Percentiles rank a stretch among this genome's conserved stretches.
phyloP scores from a whole-genome alignment of 2,888 invertebrate genomes.

The Tachina grossa region DNA sequence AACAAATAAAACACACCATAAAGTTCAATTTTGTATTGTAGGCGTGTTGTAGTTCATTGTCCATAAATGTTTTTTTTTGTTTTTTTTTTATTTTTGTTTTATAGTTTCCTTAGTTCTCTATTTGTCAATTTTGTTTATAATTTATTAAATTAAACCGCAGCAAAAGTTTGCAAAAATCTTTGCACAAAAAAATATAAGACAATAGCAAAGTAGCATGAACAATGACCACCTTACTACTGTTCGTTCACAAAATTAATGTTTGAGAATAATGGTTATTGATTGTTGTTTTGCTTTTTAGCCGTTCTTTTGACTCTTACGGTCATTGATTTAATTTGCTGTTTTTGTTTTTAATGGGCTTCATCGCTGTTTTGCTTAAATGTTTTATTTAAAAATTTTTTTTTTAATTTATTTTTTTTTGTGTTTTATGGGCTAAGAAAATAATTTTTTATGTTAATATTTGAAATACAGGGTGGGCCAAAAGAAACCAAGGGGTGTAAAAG shows the following conservation, averaged over 20 bases:
- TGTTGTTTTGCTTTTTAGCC: background rate
- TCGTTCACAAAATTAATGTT: slow-evolving; percentile 21
- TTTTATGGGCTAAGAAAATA: background rate
- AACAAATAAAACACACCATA: slow-evolving; percentile 2
- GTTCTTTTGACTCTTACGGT: slow-evolving; percentile 33
- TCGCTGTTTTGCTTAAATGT: background rate
- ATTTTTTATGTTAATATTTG: slow-evolving; percentile 2
- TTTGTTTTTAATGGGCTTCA: slow-evolving; percentile 3
- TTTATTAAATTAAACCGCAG: slow-evolving; percentile 43
- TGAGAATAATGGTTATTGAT: slow-evolving; percentile 45
- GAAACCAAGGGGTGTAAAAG: too few relatives aligned
- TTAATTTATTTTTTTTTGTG: background rate
- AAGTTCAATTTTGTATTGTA: slow-evolving; percentile 42
- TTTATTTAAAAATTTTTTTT: background rate
- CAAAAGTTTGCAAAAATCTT: slow-evolving; percentile 33
- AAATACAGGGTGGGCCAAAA: too few relatives aligned
- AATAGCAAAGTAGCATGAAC: slow-evolving; percentile 43
- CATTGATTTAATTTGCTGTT: slow-evolving; percentile 51
- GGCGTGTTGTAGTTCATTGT: slow-evolving; percentile 55
- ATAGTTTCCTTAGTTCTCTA: slow-evolving; percentile 12
- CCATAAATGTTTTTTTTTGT: background rate
- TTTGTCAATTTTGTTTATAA: slow-evolving; percentile 55
- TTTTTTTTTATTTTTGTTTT: slow-evolving; percentile 23
- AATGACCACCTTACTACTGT: slow-evolving; percentile 22
- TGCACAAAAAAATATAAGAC: background rate